These are phyloP conservation scores for Wasmannia auropunctata DNA, from an alignment of 1,140 invertebrate genomes.

Conservation along the genomic window DNA sequence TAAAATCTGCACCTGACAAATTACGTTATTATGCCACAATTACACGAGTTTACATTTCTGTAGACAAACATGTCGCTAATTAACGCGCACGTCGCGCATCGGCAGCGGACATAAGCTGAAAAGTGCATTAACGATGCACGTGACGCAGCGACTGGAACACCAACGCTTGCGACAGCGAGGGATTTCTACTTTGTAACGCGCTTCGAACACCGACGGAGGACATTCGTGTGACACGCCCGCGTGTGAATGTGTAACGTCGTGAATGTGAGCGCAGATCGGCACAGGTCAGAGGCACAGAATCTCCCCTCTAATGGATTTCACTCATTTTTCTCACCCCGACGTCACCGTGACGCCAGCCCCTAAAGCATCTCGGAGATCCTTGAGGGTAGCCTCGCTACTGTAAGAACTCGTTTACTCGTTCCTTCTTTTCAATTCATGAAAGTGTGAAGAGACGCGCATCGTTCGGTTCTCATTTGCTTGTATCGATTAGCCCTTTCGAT, in stretches of 20 bases:
- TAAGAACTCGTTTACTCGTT: slow-evolving; percentile 62
- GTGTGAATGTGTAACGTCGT: not conserved
- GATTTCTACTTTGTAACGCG: slow-evolving; percentile 48
- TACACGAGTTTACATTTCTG: slow-evolving; percentile 18
- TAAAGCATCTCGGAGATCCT: slow-evolving; percentile 69
- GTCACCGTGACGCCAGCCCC: slow-evolving; percentile 74
- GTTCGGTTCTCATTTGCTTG: not conserved
- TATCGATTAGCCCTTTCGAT: not conserved
- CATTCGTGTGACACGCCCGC: slow-evolving; percentile 23
- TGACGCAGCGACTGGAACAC: slow-evolving; percentile 67
- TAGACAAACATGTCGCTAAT: slow-evolving; percentile 50
- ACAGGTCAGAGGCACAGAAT: slow-evolving; percentile 73
- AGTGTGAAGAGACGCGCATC: not conserved
- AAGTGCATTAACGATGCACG: slow-evolving; percentile 78
- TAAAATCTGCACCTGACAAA: slow-evolving; percentile 11
- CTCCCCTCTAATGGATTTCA: slow-evolving; percentile 85
- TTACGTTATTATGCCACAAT: slow-evolving; percentile 28
- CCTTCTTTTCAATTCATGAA: not conserved
- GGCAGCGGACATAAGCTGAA: slow-evolving; percentile 51
- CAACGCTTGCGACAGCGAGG: slow-evolving; percentile 5
- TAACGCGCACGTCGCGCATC: slow-evolving; percentile 23
- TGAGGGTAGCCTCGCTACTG: slow-evolving; percentile 32
- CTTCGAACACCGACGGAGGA: slow-evolving; percentile 53
- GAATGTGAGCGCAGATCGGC: slow-evolving; percentile 61
- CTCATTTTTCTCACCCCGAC: slow-evolving; percentile 84